phyloP scores from a whole-genome alignment of 2,113 vertebrate species.

The Corythornis cristatus region DNA sequence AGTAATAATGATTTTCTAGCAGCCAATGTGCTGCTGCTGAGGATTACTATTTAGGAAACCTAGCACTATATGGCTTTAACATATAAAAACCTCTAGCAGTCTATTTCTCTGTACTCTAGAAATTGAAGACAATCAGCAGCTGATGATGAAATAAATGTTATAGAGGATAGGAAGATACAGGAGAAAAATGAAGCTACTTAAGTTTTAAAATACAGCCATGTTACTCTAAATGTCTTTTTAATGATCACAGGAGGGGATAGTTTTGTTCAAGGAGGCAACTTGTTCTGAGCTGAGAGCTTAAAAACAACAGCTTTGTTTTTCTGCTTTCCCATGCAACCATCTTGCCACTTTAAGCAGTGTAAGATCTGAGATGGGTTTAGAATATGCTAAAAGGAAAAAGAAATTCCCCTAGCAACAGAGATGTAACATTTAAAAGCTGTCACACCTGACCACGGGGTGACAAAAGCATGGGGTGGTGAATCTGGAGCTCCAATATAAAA shows the following conservation, averaged over 20 bases:
- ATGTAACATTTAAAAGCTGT: not conserved
- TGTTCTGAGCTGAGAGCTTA: not conserved
- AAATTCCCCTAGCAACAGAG: not conserved
- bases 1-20: not conserved
- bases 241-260: not conserved
- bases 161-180: not conserved
- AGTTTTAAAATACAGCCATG: not conserved
- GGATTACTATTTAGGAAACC: not conserved
- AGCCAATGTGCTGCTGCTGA: not conserved
- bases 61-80: not conserved
- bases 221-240: not conserved
- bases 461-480: not conserved
- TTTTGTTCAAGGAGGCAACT: not conserved
- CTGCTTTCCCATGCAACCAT: not conserved
- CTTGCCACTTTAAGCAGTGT: not conserved
- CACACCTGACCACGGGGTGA: not conserved
- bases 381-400: not conserved
- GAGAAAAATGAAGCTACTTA: not conserved
- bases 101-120: not conserved
- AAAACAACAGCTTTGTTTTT: conserved; percentile 19
- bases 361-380: not conserved
- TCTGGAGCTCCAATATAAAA: not conserved
- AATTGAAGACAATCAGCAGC: not conserved
- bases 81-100: not conserved
- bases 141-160: not conserved